Base-by-base conservation (phyloP, 2,113 vertebrate genomes). In the Gymnorhina tibicen region DNA sequence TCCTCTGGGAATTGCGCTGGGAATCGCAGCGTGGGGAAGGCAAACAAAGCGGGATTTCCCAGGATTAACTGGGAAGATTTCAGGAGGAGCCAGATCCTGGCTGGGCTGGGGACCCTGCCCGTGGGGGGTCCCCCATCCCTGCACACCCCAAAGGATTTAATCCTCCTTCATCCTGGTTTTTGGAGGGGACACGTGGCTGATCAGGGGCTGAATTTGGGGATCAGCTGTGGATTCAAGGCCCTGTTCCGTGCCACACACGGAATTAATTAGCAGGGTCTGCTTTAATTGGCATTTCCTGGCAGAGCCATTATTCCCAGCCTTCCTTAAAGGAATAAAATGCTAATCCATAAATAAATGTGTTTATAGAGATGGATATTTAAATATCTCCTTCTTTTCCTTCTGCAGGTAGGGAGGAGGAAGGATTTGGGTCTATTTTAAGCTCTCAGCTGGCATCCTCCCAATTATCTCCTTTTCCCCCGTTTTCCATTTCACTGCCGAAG, bases 361-460 rank as follows among this genome's bases (percentile, higher is more conserved):
- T 74, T 75, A 4, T 26, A 6, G 30, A n/a, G 41, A 66, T 13
- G 13, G 60, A 11, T 11, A 19, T 78, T 87, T 69, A 77, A 78
- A 33, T 55, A 32, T 27, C 55, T 28, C 64, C 27, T 69, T 37
- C 6, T 16, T 60, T 90, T 76, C 33, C 74, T 64, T 68, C 79
- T 83, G 79, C 91, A 96, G 95, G 89, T 93, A 75, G 91, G 28
- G 66, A 59, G 87, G 70, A 88, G 49, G 67, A 83, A 86, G 68
- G 67, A 62, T 94, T 92, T 80, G 66, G 39, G 62, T 89, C 95
- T 96, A 88, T 95, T 96, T 96, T 94, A 69, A 86, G 32, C 83
- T 83, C 59, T 6, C 86, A 80, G 53, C 80, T 94, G 91, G 86
- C 93, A 80, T 56, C 55, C 30, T 88, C 75, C 68, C 91, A 92